These are phyloP conservation scores for Pseudocheirus occidentalis DNA, from an alignment of 2,797 vertebrate species.

Conservation along the genomic window DNA sequence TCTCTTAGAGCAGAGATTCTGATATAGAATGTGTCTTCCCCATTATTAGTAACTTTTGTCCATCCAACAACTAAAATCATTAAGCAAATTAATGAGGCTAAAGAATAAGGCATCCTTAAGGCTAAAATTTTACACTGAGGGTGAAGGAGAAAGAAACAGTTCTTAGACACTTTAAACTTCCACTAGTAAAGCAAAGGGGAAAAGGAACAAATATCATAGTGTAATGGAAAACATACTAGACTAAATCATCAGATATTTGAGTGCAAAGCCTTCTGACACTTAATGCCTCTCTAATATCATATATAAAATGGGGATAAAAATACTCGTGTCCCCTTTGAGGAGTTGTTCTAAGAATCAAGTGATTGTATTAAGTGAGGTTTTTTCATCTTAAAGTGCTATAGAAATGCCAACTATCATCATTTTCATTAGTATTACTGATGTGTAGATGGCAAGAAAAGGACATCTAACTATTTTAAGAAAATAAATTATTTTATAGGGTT, in stretches of 20 bases:
- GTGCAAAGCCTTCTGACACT: background rate
- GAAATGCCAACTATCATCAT: background rate
- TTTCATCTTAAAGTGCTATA: background rate
- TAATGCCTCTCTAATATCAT: background rate
- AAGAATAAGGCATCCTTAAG: background rate
- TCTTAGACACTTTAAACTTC: background rate
- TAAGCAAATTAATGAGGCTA: background rate
- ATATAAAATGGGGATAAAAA: background rate
- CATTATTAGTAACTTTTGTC: background rate
- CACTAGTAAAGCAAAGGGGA: background rate
- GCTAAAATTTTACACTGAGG: background rate
- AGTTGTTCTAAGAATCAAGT: background rate
- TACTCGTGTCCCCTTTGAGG: background rate
- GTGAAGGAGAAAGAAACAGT: background rate
- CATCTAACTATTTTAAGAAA: background rate
- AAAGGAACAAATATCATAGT: background rate
- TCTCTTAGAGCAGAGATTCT: background rate
- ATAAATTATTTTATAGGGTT: conserved; percentile 83
- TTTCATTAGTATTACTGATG: background rate
- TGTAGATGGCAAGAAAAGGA: background rate
- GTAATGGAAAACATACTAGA: background rate
- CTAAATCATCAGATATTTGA: background rate
- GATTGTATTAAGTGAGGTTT: background rate
- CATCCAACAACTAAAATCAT: background rate
- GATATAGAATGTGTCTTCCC: background rate